Evolutionary conservation across 1,140 invertebrate species (phyloP), one percentile per base, ranked within the genome.

Genomic region (Brachionus koreanus): DNA sequence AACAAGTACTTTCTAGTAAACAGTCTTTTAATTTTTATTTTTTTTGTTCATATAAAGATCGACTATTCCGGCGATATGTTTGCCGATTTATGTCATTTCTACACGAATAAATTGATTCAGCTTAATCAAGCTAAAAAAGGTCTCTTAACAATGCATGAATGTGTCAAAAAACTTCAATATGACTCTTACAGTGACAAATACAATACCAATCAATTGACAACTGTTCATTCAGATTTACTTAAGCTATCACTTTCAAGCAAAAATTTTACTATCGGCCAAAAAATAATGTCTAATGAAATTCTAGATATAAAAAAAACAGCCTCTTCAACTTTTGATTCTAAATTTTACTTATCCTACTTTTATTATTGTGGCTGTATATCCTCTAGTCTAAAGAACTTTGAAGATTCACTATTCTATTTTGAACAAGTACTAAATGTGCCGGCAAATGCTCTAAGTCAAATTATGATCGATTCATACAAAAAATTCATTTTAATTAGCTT

Each of bases 351-450:
- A 46, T 89, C 95, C 0, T 98, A 96, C 87, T 98, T 95, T 87
- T 98, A 98, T 88, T 98, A 98, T 89, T 96, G 95, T 65, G 96
- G 96, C 69, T 96, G 98, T 93, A 96, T 97, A 84, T 97, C 96
- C 86, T 92, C 94, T 75, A 94, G 93, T 19, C 87, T 97, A 65
- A 97, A 97, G 86, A 94, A 97, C 86, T 96, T 93, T 86, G 93
- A 95, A 79, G 91, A 94, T 86, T 94, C 96, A 25, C 89, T 97
- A 46, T 97, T 96, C 87, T 97, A 95, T 87, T 96, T 95, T 89
- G 95, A 98, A 4, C 84, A 89, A 61, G 94, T 93, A 83, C 92
- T 97, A 63, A 96, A 94, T 10, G 95, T 95, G 19, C 95, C 95
- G 1, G 93, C 94, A 76, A 92, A 94, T 88, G 94, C 94, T 37